phyloP scores from a whole-genome alignment of 2,888 invertebrate genomes.

The Pardosa pseudoannulata region DNA sequence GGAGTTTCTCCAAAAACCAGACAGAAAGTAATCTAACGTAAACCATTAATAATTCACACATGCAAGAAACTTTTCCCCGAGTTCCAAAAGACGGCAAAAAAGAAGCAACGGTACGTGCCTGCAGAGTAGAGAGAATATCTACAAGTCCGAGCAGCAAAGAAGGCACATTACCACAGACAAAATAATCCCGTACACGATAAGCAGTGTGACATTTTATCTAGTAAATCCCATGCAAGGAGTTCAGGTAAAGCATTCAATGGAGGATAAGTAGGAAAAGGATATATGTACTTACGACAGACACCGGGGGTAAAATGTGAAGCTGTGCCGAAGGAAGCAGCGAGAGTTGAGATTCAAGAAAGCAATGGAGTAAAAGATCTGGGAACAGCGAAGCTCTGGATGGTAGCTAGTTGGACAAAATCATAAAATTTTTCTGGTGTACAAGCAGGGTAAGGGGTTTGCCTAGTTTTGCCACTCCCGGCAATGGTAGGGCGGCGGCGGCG shows the following conservation, averaged over 20 bases:
- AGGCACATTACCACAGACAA: background rate
- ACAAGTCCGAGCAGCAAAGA: background rate
- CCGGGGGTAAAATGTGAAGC: background rate
- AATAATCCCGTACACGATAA: slow-evolving; percentile 13
- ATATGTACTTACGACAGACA: background rate
- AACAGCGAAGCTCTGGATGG: background rate
- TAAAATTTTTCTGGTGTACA: background rate
- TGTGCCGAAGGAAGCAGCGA: background rate
- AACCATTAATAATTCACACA: background rate
- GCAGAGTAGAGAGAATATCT: too few species aligned
- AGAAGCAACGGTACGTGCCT: background rate
- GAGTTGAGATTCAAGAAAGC: background rate
- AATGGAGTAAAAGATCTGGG: background rate
- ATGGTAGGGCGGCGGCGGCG: slow-evolving; percentile 41
- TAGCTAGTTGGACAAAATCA: background rate
- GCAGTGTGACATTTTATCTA: slow-evolving; percentile 8
- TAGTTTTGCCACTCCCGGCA: slow-evolving; percentile 65
- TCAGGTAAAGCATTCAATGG: slow-evolving; percentile 17
- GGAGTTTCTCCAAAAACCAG: background rate
- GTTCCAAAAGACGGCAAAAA: background rate
- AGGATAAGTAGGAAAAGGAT: background rate
- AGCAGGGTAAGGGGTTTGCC: slow-evolving; percentile 37
- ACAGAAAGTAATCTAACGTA: background rate
- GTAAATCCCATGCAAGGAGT: slow-evolving; percentile 8
- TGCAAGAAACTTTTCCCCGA: background rate